Percentiles rank a stretch among this genome's conserved stretches.
These are phyloP conservation scores for Albula goreensis DNA, from an alignment of 2,113 vertebrate species.

Conservation along the genomic window DNA sequence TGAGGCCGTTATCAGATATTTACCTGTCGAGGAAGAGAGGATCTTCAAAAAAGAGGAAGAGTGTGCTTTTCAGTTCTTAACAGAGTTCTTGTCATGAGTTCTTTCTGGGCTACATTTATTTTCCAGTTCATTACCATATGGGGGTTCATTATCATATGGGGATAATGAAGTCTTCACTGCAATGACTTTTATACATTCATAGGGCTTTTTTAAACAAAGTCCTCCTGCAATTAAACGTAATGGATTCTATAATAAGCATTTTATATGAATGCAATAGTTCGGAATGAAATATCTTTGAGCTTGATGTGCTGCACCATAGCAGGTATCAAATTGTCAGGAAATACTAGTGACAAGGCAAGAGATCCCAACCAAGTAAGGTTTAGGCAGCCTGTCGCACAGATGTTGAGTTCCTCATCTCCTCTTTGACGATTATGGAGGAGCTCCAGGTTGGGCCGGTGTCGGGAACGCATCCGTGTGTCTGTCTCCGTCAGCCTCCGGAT, in stretches of 20 bases:
- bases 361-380: background rate
- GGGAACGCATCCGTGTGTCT: background rate
- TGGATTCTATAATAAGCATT: no score
- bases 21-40: background rate
- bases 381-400: background rate
- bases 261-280: no score
- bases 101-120: background rate
- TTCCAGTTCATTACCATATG: background rate
- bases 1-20: background rate
- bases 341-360: background rate
- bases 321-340: no score
- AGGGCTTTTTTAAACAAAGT: no score
- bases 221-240: no score
- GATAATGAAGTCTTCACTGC: no score
- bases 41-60: background rate
- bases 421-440: background rate
- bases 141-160: no score
- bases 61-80: background rate
- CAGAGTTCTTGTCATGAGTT: background rate
- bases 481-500: slow-evolving; percentile 1
- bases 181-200: no score
- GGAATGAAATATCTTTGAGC: no score
- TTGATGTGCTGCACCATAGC: no score
- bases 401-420: background rate
- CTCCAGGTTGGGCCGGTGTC: slow-evolving; percentile 24